Percentiles rank a stretch among this genome's conserved stretches.
Conservation (phyloP, 2,113 vertebrate genomes). For the Phaethornis superciliosus region DNA sequence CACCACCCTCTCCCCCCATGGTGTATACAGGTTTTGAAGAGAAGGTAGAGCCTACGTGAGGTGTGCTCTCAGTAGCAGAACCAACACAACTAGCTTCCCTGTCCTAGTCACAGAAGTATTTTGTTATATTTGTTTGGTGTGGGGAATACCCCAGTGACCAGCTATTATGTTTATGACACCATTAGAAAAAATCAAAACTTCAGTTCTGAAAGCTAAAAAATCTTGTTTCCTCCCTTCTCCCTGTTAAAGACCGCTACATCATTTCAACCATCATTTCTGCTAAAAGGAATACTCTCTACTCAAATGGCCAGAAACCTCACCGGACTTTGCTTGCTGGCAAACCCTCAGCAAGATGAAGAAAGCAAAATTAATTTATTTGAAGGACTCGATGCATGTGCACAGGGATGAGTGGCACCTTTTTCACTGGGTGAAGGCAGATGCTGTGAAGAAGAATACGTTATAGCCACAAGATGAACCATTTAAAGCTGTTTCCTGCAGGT, state of each 20-base stretch:
- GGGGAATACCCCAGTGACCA: not conserved
- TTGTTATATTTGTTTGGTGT: not conserved
- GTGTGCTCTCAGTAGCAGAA: not conserved
- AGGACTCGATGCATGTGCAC: rapidly evolving
- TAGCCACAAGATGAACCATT: not conserved
- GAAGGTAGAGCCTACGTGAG: not conserved
- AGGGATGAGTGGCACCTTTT: not conserved
- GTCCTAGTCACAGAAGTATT: not conserved
- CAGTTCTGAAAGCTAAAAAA: not conserved
- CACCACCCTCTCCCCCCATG: not conserved
- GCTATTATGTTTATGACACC: not conserved
- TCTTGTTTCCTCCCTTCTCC: not conserved
- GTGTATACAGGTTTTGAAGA: not conserved
- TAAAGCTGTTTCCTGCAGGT: not conserved
- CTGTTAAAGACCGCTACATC: not conserved
- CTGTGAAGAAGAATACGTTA: not conserved
- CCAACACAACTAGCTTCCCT: not conserved
- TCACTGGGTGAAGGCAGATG: not conserved
- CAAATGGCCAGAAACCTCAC: not conserved
- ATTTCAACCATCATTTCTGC: not conserved
- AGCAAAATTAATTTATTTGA: not conserved
- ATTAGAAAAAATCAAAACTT: not conserved
- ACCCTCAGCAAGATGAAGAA: not conserved
- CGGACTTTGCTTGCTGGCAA: not conserved
- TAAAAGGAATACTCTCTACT: not conserved